These are phyloP conservation scores for Polypedilum pembai DNA, from an alignment of 1,140 invertebrate species.

Conservation along the genomic window DNA sequence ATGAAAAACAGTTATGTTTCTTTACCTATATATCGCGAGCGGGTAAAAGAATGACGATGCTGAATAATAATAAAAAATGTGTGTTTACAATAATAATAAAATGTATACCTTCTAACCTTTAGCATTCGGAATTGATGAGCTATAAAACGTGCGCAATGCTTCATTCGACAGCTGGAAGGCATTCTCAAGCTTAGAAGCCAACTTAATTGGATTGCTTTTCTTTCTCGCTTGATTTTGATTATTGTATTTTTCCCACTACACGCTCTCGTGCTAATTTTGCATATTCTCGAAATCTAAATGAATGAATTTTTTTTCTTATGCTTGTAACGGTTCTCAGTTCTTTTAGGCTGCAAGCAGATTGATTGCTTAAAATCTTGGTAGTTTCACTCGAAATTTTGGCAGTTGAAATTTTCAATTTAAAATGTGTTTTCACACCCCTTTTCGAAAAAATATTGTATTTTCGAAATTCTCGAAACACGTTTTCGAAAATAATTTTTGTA, in stretches of 20 bases:
- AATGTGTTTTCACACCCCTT: no score
- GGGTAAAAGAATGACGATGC: neutral
- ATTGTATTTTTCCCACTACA: neutral
- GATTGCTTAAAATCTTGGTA: neutral
- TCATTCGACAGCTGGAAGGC: neutral
- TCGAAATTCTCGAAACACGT: no score
- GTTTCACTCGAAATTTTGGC: no score
- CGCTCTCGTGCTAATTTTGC: neutral
- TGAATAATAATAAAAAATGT: slow-evolving; percentile 6
- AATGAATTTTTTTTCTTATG: neutral
- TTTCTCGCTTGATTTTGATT: neutral
- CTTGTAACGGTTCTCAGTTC: neutral
- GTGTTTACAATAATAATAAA: neutral
- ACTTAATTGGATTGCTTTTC: slow-evolving; percentile 1
- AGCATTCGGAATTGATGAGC: neutral
- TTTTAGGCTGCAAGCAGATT: neutral
- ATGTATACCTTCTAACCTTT: slow-evolving; percentile 3
- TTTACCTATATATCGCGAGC: neutral
- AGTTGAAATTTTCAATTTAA: no score
- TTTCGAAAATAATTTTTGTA: no score
- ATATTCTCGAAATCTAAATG: neutral
- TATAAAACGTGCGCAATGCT: neutral
- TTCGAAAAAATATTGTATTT: no score
- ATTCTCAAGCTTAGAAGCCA: neutral
- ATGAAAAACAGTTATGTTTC: slow-evolving; percentile 6